phyloP scores from a whole-genome alignment of 2,797 vertebrate genomes.

The Sylvia borin region DNA sequence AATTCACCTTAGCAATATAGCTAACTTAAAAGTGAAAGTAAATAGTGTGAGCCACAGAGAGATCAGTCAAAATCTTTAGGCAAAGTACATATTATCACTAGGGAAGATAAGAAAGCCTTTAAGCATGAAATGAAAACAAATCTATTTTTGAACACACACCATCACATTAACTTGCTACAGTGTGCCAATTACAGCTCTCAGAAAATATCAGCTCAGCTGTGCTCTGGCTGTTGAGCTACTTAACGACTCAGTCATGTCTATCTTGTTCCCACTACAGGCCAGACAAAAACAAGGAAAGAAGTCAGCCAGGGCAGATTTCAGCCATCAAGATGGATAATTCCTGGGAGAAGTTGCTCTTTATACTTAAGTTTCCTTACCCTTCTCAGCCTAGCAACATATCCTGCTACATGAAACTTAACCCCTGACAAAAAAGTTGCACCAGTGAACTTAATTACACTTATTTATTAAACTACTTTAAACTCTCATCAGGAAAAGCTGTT shows the following conservation, averaged over 20 bases:
- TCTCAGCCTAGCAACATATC: neutral
- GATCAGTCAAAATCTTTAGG: constrained; percentile 7
- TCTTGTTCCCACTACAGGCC: neutral
- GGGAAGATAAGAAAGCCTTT: constrained; percentile 26
- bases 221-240: neutral
- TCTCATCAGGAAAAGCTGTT: neutral
- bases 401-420: neutral
- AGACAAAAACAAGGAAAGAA: neutral
- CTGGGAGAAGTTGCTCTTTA: neutral
- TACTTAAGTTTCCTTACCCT: neutral
- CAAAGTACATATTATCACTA: constrained; percentile 1
- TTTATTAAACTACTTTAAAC: neutral
- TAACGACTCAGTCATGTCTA: neutral
- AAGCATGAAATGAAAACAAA: constrained; percentile 25
- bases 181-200: neutral
- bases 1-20: neutral
- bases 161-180: neutral
- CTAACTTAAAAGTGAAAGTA: constrained; percentile 19
- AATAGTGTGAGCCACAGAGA: constrained; percentile 14
- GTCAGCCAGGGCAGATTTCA: neutral
- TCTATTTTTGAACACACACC: neutral
- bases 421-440: neutral
- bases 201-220: neutral
- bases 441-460: neutral
- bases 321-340: neutral